Evolutionary conservation across 2,797 vertebrate species (phyloP), one percentile per base, ranked within the genome.

Genomic region (Botia kubotai): DNA sequence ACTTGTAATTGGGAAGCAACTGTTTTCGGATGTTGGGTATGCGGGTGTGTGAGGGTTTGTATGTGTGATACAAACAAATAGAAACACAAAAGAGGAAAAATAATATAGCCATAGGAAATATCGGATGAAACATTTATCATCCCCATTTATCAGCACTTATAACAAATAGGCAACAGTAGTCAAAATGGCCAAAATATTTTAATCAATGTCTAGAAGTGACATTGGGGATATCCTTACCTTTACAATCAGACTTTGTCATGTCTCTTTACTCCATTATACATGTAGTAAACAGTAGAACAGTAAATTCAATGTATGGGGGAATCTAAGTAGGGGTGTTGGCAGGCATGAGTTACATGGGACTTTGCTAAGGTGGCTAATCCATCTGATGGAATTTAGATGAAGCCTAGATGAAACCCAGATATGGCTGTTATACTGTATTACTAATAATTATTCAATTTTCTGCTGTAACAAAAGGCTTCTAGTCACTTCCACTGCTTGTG

Each of bases 1-100:
- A 69, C 29, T 70, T 68, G 50, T 71, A 77, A 72, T 72, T 77
- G 68, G 50, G 36, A 77, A 60, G 19, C 57, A 55, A 62, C 72
- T 60, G 74, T 71, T 77, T 65, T 66, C 16, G 50, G 52, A 67
- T 48, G 48, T 26, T 66, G 80, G 0, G 13, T 7, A 50, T 52
- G 57, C 5, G 7, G 57, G 36, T 48, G 52, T 66, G 19, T 50
- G 36, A 29, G 29, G 29, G 29, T 43, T 60, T 82, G 26, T 78
- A 50, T 55, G 26, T n/a, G 23, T 43, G 46, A 60, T 48, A 69
- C 55, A 33, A 50, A 58, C 21, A 72, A 50, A 73, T 14, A 82
- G 66, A 29, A 13, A 46, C 29, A 73, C 1, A 72, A 36, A 13
- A 43, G 21, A 14, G 58, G 8, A 7, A 66, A 67, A 63, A 29